A percentile compares a stretch with the other conserved stretches of the same genome.
Conservation (phyloP, 2,888 invertebrate genomes). For the Drosophila paranaensis region DNA sequence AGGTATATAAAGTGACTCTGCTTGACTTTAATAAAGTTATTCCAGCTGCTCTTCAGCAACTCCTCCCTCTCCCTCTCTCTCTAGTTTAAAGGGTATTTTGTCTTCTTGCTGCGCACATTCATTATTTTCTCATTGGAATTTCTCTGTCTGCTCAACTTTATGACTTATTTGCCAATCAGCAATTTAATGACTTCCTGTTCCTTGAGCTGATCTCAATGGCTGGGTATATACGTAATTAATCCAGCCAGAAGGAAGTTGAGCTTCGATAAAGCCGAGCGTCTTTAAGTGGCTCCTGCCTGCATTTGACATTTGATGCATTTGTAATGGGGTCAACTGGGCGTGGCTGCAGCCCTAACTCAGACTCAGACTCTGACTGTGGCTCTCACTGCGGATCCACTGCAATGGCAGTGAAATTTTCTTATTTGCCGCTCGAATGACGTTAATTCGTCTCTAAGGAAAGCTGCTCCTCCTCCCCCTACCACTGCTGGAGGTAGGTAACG, state of each 20-base stretch:
- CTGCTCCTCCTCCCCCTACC: neutral
- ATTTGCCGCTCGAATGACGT: constrained; percentile 69
- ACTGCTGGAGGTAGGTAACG: constrained; percentile 12
- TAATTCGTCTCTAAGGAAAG: constrained; percentile 56
- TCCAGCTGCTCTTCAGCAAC: neutral
- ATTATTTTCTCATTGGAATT: neutral
- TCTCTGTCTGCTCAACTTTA: constrained; percentile 37
- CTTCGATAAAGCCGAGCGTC: constrained; percentile 18
- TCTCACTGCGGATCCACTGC: constrained; percentile 5
- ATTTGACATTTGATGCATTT: constrained; percentile 37
- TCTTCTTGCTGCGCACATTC: neutral
- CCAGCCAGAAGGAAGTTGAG: constrained; percentile 19
- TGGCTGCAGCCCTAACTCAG: neutral
- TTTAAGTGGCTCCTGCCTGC: constrained; percentile 20
- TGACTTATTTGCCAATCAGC: constrained; percentile 59
- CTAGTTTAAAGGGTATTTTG: neutral
- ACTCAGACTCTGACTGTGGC: neutral
- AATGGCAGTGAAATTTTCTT: constrained; percentile 65
- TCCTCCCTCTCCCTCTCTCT: too few relatives aligned
- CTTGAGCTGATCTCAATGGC: constrained; percentile 20
- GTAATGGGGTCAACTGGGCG: constrained; percentile 36
- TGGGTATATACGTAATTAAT: constrained; percentile 38
- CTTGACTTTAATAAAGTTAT: too few relatives aligned
- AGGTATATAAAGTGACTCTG: too few relatives aligned
- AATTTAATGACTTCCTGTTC: constrained; percentile 48